Conservation (phyloP, 2,113 vertebrate species). For the Urocynchramus pylzowi region DNA sequence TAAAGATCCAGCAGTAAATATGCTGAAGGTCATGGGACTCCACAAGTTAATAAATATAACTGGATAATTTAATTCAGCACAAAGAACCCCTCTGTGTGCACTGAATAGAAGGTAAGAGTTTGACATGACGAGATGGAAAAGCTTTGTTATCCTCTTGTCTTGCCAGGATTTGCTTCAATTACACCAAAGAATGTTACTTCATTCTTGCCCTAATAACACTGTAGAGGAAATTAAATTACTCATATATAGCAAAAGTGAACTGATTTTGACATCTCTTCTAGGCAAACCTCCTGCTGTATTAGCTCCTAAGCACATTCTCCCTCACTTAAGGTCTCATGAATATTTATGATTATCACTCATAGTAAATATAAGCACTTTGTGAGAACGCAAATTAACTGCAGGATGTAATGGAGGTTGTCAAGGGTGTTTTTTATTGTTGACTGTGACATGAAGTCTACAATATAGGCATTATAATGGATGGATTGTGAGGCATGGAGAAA, state of each 20-base stretch:
- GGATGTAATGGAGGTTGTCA: constrained; percentile 49
- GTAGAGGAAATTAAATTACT: constrained; percentile 67
- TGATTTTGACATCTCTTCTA: constrained; percentile 62
- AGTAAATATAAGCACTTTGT: constrained; percentile 51
- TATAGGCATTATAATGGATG: not conserved
- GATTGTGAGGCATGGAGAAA: not conserved
- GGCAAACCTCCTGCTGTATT: constrained; percentile 22
- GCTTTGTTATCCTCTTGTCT: constrained; percentile 55
- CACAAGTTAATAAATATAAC: constrained; percentile 44
- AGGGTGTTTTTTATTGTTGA: constrained; percentile 28
- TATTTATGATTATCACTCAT: constrained; percentile 61
- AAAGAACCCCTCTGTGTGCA: not conserved
- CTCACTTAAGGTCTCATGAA: constrained; percentile 60
- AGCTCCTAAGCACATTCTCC: constrained; percentile 34
- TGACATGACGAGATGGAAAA: not conserved
- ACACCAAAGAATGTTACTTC: constrained; percentile 53
- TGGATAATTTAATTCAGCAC: constrained; percentile 10
- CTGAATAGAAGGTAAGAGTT: constrained; percentile 14
- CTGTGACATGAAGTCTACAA: constrained; percentile 16
- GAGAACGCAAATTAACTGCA: constrained; percentile 34
- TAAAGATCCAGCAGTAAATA: constrained; percentile 31
- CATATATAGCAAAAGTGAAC: constrained; percentile 56
- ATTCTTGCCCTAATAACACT: constrained; percentile 63
- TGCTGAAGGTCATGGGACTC: not conserved
- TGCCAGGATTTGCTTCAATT: constrained; percentile 59